Conservation (phyloP, 2,888 invertebrate species). For the Caradrina clavipalpis region DNA sequence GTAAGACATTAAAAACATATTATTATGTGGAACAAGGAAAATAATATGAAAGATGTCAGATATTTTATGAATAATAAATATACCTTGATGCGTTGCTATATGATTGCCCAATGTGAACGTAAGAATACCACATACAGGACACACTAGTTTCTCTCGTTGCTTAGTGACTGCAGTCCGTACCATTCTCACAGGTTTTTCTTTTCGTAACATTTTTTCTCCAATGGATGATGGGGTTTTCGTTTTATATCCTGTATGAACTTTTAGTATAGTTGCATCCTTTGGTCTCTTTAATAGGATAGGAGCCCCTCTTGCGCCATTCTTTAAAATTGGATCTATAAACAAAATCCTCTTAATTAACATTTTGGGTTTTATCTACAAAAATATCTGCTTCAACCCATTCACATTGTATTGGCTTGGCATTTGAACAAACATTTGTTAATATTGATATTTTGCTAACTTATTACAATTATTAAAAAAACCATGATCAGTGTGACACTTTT, state of each 20-base stretch:
- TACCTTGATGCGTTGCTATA: conserved; percentile 88
- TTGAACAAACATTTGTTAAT: not conserved
- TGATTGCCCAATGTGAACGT: conserved; percentile 87
- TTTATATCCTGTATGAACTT: conserved; percentile 80
- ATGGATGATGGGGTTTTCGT: conserved; percentile 63
- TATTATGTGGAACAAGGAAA: not conserved
- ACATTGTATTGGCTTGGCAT: not conserved
- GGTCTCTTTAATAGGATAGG: conserved; percentile 86
- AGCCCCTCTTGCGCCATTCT: conserved; percentile 85
- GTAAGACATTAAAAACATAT: conserved; percentile 56
- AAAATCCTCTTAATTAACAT: not conserved
- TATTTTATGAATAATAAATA: not conserved
- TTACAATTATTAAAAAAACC: not conserved
- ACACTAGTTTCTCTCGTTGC: conserved; percentile 87
- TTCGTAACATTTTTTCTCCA: conserved; percentile 64
- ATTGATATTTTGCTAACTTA: not conserved
- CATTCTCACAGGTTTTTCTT: conserved; percentile 78
- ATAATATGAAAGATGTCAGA: too few relatives aligned
- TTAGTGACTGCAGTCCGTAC: conserved; percentile 75
- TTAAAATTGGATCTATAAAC: conserved; percentile 84
- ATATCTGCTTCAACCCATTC: not conserved
- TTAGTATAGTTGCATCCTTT: conserved; percentile 85
- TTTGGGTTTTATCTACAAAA: not conserved
- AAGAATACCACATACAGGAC: conserved; percentile 88
- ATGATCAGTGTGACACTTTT: not conserved